These are phyloP conservation scores for Monopterus albus DNA, from an alignment of 2,113 vertebrate genomes.

Conservation along the genomic window DNA sequence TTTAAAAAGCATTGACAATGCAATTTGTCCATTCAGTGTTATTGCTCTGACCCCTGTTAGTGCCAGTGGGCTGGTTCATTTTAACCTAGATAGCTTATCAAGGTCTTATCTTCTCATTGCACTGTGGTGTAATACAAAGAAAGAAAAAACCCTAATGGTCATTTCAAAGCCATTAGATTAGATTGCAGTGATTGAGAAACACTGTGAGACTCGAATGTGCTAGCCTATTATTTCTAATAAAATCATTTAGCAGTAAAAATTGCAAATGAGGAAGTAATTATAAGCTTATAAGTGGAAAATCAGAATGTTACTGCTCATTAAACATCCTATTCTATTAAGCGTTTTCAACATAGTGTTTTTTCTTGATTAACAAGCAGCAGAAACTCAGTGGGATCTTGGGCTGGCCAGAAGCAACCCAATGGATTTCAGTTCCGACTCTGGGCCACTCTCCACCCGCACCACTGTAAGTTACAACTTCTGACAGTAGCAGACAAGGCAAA, in stretches of 20 bases:
- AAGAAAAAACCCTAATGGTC: constrained; percentile 55
- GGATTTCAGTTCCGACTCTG: constrained; percentile 50
- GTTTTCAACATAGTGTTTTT: constrained; percentile 45
- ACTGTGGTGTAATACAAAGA: constrained; percentile 66
- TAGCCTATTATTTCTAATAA: constrained; percentile 58
- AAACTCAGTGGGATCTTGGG: constrained; percentile 28
- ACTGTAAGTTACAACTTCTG: constrained; percentile 53
- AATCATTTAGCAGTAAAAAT: constrained; percentile 67
- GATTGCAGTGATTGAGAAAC: constrained; percentile 62
- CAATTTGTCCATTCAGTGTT: constrained; percentile 96
- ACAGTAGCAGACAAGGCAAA: constrained; percentile 11
- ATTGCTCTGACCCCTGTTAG: constrained; percentile 97
- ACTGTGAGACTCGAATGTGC: constrained; percentile 63
- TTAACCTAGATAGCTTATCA: constrained; percentile 85
- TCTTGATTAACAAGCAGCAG: constrained; percentile 50
- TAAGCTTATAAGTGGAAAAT: constrained; percentile 30
- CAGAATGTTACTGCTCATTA: constrained; percentile 58
- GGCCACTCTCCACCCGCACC: constrained; percentile 16
- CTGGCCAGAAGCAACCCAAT: constrained; percentile 51
- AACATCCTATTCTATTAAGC: constrained; percentile 67
- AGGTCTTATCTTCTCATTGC: constrained; percentile 86
- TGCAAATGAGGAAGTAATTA: constrained; percentile 69
- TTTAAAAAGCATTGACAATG: constrained; percentile 94
- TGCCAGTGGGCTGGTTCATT: constrained; percentile 89
- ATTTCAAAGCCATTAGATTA: constrained; percentile 67